These are phyloP conservation scores for Augochlora pura DNA, from an alignment of 1,140 invertebrate species.

Conservation along the genomic window DNA sequence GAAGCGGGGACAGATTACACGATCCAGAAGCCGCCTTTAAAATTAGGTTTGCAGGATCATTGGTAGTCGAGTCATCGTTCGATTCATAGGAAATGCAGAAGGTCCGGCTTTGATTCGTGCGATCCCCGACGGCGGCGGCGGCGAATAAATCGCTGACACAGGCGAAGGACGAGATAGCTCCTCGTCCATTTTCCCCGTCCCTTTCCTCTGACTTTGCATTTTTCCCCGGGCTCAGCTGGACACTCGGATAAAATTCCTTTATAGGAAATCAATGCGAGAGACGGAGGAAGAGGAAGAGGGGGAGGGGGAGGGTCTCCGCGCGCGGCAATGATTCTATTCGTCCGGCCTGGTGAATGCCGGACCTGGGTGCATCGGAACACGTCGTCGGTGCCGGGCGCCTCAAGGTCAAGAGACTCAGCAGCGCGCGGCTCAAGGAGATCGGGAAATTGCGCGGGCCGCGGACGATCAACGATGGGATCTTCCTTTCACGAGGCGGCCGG, in stretches of 20 bases:
- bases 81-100: no score
- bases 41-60: no score
- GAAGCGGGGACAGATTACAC: no score
- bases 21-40: no score
- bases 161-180: neutral
- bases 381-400: neutral
- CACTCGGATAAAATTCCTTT: conserved; percentile 1
- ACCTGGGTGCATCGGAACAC: neutral
- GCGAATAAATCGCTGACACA: neutral
- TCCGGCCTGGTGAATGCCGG: neutral
- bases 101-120: no score
- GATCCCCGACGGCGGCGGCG: no score
- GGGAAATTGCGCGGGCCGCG: neutral
- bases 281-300: no score
- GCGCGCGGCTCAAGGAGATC: neutral
- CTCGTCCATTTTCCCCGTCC: neutral
- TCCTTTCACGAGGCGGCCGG: neutral
- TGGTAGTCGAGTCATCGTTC: no score
- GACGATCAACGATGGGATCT: neutral
- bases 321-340: neutral
- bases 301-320: no score
- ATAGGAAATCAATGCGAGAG: conserved; percentile 7
- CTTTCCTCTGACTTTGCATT: neutral
- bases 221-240: neutral
- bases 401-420: neutral